phyloP scores from a whole-genome alignment of 35 echinoderm and acorn worm genomes.

The Anneissia japonica region DNA sequence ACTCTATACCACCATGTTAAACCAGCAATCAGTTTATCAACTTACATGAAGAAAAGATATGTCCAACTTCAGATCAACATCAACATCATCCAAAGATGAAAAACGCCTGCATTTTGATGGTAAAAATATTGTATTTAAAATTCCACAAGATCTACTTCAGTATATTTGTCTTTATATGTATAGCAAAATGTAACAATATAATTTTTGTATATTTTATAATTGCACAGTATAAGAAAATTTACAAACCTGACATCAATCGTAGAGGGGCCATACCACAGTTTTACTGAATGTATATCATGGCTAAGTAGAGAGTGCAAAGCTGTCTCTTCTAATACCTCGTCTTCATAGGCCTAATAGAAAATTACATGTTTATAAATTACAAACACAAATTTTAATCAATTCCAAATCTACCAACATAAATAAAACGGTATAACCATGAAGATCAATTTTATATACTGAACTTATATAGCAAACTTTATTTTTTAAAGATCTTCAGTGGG shows the following conservation, averaged over 20 bases:
- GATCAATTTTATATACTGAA: no score
- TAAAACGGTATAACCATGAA: no score
- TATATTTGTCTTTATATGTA: no score
- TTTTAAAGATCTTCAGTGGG: no score
- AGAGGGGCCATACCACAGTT: background rate
- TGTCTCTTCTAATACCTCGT: background rate
- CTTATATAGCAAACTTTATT: no score
- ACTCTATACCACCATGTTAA: no score
- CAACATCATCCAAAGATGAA: constrained; percentile 55
- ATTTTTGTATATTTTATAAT: background rate
- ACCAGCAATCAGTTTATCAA: background rate
- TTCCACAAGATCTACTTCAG: no score
- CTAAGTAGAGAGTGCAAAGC: background rate
- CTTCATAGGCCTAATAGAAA: background rate
- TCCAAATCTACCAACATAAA: no score
- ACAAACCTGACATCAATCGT: background rate
- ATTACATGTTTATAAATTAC: no score
- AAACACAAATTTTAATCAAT: no score
- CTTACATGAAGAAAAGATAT: constrained; percentile 42
- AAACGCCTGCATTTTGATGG: constrained; percentile 44
- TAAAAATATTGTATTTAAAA: no score
- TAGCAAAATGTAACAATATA: no score
- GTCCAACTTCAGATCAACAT: constrained; percentile 49
- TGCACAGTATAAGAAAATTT: background rate
- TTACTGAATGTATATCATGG: background rate